Evolutionary conservation across 2,888 invertebrate species (phyloP).

Genomic region (Eutolmus rufibarbis): DNA sequence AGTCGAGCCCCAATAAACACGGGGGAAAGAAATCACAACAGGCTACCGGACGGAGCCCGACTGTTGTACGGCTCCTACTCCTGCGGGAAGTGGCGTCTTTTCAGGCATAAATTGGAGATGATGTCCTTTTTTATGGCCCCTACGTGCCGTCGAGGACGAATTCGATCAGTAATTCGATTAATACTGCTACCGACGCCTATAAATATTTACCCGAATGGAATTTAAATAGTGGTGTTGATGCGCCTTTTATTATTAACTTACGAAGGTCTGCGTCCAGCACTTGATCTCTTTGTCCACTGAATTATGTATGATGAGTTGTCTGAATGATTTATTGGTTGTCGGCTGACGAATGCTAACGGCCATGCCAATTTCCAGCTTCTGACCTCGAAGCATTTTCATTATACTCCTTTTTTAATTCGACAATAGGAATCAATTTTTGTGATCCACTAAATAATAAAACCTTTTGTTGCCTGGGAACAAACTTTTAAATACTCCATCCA

Average conservation of each 20-base stretch:
- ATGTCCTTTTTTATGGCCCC: conserved; percentile 29
- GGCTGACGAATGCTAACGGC: neutral
- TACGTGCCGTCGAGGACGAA: conserved; percentile 7
- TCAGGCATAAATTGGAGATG: conserved; percentile 26
- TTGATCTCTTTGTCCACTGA: neutral
- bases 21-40: conserved; percentile 17
- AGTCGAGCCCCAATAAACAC: conserved; percentile 13
- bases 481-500: neutral
- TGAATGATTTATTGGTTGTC: neutral
- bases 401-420: neutral
- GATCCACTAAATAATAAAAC: neutral
- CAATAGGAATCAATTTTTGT: neutral
- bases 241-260: conserved; percentile 28
- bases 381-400: neutral
- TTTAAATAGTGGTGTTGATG: conserved; percentile 32
- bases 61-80: neutral
- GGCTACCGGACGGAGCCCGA: neutral
- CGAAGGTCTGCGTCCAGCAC: neutral
- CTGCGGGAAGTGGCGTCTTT: conserved; percentile 3
- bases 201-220: conserved; percentile 37
- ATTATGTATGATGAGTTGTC: neutral
- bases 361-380: neutral
- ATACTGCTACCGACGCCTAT: conserved; percentile 18
- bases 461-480: neutral
- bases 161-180: conserved; percentile 38